Conservation (phyloP, 1,140 invertebrate genomes). For the Euborellia annulipes region DNA sequence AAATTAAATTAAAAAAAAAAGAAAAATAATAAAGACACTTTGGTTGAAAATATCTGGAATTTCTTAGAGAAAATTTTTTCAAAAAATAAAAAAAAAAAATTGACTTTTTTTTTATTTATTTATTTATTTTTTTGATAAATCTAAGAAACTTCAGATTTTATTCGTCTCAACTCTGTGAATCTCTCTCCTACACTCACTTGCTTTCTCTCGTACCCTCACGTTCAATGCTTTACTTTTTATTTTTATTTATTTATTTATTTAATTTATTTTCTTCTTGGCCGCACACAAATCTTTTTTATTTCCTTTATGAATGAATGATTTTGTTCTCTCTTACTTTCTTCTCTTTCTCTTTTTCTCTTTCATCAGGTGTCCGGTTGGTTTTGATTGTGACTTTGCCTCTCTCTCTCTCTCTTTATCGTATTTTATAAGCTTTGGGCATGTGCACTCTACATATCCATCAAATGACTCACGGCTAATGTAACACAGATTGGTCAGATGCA, state of each 20-base stretch:
- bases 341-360: slow-evolving; percentile 11
- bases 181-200: slow-evolving; percentile 1
- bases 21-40: neutral
- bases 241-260: slow-evolving; percentile 7
- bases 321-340: neutral
- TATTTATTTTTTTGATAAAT: slow-evolving; percentile 6
- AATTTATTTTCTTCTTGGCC: neutral
- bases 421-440: slow-evolving; percentile 2
- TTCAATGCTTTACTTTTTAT: slow-evolving; percentile 1
- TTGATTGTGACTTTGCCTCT: neutral
- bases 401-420: slow-evolving; percentile 1
- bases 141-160: slow-evolving; percentile 3
- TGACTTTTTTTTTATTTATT: too few relatives aligned
- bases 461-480: too few relatives aligned
- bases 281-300: slow-evolving; percentile 3
- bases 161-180: neutral
- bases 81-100: too few relatives aligned
- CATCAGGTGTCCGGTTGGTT: too few relatives aligned
- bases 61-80: too few relatives aligned
- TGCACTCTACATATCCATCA: too few relatives aligned
- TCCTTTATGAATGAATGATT: too few relatives aligned
- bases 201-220: neutral
- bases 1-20: neutral
- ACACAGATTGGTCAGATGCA: too few relatives aligned
- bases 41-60: neutral